Evolutionary conservation across 2,888 invertebrate species (phyloP).

Genomic region (Spisula subtruncata): DNA sequence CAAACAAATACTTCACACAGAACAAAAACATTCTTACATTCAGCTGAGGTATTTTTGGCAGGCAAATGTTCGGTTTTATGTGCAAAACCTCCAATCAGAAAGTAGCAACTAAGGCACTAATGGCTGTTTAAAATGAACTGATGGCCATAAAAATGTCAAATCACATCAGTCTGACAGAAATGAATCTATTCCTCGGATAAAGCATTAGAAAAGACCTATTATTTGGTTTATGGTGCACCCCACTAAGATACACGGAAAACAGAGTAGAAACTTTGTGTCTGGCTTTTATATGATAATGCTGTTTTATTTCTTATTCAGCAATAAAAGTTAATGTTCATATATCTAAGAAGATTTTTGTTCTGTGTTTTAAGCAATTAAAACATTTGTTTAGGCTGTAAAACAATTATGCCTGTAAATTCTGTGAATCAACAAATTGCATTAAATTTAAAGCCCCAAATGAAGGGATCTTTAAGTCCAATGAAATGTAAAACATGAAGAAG

Average conservation of each 20-base stretch:
- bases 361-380: background rate
- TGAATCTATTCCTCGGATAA: constrained; percentile 15
- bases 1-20: background rate
- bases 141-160: constrained; percentile 37
- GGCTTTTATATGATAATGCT: background rate
- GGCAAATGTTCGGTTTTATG: constrained; percentile 12
- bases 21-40: background rate
- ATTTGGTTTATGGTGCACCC: constrained; percentile 14
- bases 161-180: background rate
- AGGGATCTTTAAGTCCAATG: too few species aligned
- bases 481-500: too few species aligned
- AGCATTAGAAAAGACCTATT: background rate
- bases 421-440: too few species aligned
- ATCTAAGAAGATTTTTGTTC: background rate
- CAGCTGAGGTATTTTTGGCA: background rate
- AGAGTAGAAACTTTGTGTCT: background rate
- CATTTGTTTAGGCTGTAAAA: background rate
- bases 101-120: constrained; percentile 25
- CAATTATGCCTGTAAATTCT: background rate
- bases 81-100: constrained; percentile 17
- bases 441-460: too few species aligned
- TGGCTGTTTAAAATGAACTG: constrained; percentile 28
- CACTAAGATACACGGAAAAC: background rate
- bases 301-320: constrained; percentile 6
- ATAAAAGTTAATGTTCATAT: constrained; percentile 7